Evolutionary conservation across 1,140 invertebrate species (phyloP).

Genomic region (Lordiphosa mommai): DNA sequence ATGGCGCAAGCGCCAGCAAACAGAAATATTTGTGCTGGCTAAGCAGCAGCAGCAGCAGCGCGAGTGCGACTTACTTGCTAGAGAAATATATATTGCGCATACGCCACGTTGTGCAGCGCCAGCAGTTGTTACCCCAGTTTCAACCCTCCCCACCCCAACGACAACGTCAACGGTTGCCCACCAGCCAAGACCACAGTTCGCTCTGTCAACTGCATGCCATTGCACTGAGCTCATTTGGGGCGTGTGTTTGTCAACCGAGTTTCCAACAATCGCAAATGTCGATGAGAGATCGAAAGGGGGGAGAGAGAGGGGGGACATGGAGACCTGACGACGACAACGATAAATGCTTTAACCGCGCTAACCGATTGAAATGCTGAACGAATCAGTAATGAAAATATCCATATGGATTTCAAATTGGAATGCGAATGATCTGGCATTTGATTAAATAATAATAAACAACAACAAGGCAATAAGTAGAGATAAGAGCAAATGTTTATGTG

Average conservation of each 20-base stretch:
- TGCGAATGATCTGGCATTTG: conserved; percentile 32
- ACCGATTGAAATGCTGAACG: conserved; percentile 58
- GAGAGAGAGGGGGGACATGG: conserved; percentile 1
- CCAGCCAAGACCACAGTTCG: conserved; percentile 6
- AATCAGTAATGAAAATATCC: conserved; percentile 52
- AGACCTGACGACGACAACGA: conserved; percentile 21
- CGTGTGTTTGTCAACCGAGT: conserved; percentile 61
- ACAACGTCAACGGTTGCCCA: neutral
- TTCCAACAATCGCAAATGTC: conserved; percentile 49
- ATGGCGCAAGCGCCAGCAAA: conserved; percentile 51
- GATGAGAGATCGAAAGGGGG: conserved; percentile 16
- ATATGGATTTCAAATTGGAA: conserved; percentile 58
- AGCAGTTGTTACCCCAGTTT: conserved; percentile 25
- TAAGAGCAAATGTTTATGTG: no score
- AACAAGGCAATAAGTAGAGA: no score
- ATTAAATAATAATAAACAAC: neutral
- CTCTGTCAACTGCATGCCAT: conserved; percentile 65
- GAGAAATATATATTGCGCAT: conserved; percentile 60
- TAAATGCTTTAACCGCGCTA: conserved; percentile 49
- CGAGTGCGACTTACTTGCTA: conserved; percentile 7
- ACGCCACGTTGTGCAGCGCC: conserved; percentile 67
- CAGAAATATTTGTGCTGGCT: conserved; percentile 33
- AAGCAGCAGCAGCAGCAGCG: conserved; percentile 22
- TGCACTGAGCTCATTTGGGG: conserved; percentile 70
- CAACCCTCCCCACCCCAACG: neutral